phyloP scores from a whole-genome alignment of 53 echinoderm and acorn worm genomes.

The Zoroaster sp. region DNA sequence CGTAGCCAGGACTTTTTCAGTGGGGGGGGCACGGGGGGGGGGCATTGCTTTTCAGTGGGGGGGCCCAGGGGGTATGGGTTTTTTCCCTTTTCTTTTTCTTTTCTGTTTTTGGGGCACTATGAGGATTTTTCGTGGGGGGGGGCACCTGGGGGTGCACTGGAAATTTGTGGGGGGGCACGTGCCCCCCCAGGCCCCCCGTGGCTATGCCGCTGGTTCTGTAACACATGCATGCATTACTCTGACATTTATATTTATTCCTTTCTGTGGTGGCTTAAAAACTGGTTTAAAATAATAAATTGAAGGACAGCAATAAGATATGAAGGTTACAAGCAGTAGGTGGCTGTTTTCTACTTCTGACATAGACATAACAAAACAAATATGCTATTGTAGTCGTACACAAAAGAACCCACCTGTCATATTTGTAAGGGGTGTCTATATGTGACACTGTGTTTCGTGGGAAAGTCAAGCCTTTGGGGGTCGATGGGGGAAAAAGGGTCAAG shows the following conservation, averaged over 20 bases:
- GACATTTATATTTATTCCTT: neutral
- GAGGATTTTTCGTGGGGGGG: too few species aligned
- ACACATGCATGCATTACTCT: neutral
- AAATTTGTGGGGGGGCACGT: too few species aligned
- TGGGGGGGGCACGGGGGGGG: too few species aligned
- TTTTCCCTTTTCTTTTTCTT: neutral
- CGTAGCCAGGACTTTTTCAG: too few species aligned
- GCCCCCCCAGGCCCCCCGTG: too few species aligned
- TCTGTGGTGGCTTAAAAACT: neutral
- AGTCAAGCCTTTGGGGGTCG: neutral
- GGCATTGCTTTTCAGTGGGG: too few species aligned
- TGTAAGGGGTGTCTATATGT: neutral
- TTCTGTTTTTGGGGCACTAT: neutral
- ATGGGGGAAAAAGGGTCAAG: too few species aligned
- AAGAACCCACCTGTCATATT: conserved; percentile 10
- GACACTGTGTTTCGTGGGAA: neutral
- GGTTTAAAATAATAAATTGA: neutral
- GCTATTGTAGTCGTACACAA: neutral
- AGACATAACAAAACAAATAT: conserved; percentile 10
- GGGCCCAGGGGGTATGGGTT: too few species aligned
- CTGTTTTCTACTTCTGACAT: neutral
- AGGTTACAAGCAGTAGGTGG: neutral
- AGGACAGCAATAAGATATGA: neutral
- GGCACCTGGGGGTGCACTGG: too few species aligned
- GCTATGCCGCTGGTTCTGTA: neutral